Evolutionary conservation across 1,140 invertebrate species (phyloP).

Genomic region (Lasioglossum baleicum): DNA sequence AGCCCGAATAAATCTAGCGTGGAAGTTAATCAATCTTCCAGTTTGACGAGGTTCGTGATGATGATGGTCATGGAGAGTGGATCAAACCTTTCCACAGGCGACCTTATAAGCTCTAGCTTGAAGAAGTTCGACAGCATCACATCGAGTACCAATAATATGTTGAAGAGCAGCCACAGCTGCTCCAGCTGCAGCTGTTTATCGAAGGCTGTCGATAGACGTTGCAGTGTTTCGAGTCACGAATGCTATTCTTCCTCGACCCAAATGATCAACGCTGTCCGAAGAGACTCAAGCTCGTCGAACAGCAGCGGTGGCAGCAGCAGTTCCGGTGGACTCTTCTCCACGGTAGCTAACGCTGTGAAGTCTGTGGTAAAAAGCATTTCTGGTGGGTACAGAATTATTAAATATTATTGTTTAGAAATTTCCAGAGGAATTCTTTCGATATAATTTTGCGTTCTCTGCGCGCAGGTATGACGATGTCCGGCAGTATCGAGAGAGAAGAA

Average conservation of each 20-base stretch:
- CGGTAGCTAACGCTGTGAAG: slow-evolving; percentile 68
- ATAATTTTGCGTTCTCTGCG: neutral
- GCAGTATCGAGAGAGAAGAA: neutral
- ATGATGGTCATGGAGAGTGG: slow-evolving; percentile 67
- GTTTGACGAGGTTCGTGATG: slow-evolving; percentile 69
- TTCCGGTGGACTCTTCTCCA: slow-evolving; percentile 63
- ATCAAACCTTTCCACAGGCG: slow-evolving; percentile 27
- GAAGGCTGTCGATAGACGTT: slow-evolving; percentile 53
- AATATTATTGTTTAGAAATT: neutral
- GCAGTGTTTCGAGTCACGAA: slow-evolving; percentile 40
- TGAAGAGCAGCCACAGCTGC: neutral
- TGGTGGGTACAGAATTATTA: slow-evolving; percentile 47
- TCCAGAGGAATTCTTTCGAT: neutral
- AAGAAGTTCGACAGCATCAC: slow-evolving; percentile 60
- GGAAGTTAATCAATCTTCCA: neutral
- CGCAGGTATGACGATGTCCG: neutral
- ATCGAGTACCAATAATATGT: neutral
- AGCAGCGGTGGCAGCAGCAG: neutral
- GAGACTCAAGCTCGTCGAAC: neutral
- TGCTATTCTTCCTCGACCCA: slow-evolving; percentile 1
- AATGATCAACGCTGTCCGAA: no score
- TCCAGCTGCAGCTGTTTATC: slow-evolving; percentile 14
- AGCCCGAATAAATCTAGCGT: neutral
- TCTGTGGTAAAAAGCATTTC: slow-evolving; percentile 68
- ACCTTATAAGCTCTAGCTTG: slow-evolving; percentile 70